These are phyloP conservation scores for Heloderma charlesbogerti DNA, from an alignment of 2,113 vertebrate genomes.

Conservation along the genomic window DNA sequence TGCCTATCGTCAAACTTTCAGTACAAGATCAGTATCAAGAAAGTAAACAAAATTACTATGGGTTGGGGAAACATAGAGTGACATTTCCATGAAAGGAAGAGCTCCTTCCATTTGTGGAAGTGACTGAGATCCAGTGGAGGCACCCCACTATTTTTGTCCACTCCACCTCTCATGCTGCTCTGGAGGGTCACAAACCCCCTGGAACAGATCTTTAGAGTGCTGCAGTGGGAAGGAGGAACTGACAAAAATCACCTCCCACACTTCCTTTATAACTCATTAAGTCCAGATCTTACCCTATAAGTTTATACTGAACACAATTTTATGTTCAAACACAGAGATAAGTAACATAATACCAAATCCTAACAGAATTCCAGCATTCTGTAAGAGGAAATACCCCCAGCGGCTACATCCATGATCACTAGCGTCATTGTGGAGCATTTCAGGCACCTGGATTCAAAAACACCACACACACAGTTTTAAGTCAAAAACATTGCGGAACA, in stretches of 20 bases:
- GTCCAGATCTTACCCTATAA: conserved; percentile 68
- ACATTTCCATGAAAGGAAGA: neutral
- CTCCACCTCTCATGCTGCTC: neutral
- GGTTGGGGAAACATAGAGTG: too few relatives aligned
- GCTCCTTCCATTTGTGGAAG: neutral
- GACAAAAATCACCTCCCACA: neutral
- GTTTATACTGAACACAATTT: conserved; percentile 90
- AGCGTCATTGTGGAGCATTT: conserved; percentile 97
- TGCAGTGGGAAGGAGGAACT: neutral
- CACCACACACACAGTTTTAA: conserved; percentile 7
- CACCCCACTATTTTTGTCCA: neutral
- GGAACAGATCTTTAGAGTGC: neutral
- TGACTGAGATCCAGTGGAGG: neutral
- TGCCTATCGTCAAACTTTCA: conserved; percentile 52
- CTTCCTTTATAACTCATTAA: neutral
- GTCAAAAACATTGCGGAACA: neutral
- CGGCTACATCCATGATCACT: conserved; percentile 96
- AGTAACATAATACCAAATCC: conserved; percentile 97
- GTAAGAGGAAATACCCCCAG: conserved; percentile 95
- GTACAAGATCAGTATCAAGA: conserved; percentile 37
- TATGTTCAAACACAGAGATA: conserved; percentile 95
- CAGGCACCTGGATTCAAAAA: conserved; percentile 85
- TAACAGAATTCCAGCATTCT: conserved; percentile 95
- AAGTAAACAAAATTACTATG: conserved; percentile 46
- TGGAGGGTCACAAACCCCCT: neutral